Base-by-base conservation (phyloP, 2,888 invertebrate species). In the Chloromyia formosa region DNA sequence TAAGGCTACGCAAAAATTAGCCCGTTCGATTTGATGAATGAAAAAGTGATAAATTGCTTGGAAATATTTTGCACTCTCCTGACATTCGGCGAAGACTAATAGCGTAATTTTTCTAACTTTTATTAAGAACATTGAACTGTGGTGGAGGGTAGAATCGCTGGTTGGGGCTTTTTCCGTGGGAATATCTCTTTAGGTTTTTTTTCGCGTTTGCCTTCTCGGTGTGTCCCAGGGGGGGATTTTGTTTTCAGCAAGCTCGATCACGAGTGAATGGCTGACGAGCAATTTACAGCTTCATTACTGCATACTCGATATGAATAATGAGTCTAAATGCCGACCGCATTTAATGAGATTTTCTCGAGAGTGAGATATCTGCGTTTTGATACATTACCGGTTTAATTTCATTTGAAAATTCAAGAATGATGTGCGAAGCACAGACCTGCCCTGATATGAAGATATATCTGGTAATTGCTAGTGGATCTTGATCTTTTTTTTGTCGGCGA, bases 301-400 rank as follows among this genome's bases (percentile, higher is more conserved):
- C 58, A 71, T 71, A 71, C 56, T 12, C 71, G 56, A 58, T 71
- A 71, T 71, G 71, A 71, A 71, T 71, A 71, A 71, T 71, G 71
- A 58, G 56, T 35, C 42, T n/a, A 16, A 66, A 35, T 23, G 45
- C 66, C 45, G 49, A 66, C 71, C 71, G 54, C 69, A 71, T 58
- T 71, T 58, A 71, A 71, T 71, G 71, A 71, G 56, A 22, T 56
- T 71, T 66, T 66, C 22, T 35, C 27, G 27, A 35, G 27, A 35
- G 27, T 35, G 45, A 66, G 35, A 66, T 66, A 66, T 66, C 66
- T 22, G 66, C 66, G 20, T 45, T 22, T 18, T 66, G 66, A 66
- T 66, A 66, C 66, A 66, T 66, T 66, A 66, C 66, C 45, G 66
- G 49, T 49, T 45, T 18, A 35, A 49, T 49, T 49, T 66, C 66